Conservation (phyloP, 1,140 invertebrate genomes). For the Pseudomyrmex concolor region DNA sequence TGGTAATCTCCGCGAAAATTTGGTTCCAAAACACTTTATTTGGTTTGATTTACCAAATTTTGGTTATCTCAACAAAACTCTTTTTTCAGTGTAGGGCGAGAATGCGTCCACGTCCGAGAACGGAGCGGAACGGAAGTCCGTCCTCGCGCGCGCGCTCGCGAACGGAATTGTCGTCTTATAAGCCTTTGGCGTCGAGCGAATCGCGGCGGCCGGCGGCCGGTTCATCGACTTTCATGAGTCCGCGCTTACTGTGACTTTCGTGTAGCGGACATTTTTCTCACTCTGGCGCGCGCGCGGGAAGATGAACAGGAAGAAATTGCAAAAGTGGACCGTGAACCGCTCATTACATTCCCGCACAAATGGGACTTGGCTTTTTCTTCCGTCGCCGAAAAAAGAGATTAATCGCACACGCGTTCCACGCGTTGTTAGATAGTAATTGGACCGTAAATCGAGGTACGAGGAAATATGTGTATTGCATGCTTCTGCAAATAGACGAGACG, state of each 20-base stretch:
- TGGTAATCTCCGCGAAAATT: too few species aligned
- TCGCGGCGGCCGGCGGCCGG: constrained; percentile 39
- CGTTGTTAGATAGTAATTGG: constrained; percentile 34
- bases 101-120: not conserved
- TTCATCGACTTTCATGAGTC: constrained; percentile 76
- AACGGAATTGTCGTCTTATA: constrained; percentile 43
- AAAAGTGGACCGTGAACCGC: constrained; percentile 53
- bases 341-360: constrained; percentile 46
- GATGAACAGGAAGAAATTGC: constrained; percentile 50
- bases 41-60: too few species aligned
- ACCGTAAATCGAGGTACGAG: constrained; percentile 15
- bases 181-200: constrained; percentile 55
- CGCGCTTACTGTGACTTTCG: constrained; percentile 68
- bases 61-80: too few species aligned
- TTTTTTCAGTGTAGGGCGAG: too few species aligned
- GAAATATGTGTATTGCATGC: not conserved
- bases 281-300: constrained; percentile 13
- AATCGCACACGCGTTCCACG: constrained; percentile 17
- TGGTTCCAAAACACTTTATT: too few species aligned
- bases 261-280: constrained; percentile 64
- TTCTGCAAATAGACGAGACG: not conserved
- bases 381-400: constrained; percentile 42
- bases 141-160: constrained; percentile 19
- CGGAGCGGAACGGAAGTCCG: constrained; percentile 44
- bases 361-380: constrained; percentile 34